phyloP scores from a whole-genome alignment of 1,140 invertebrate species.

The Anastrepha ludens region DNA sequence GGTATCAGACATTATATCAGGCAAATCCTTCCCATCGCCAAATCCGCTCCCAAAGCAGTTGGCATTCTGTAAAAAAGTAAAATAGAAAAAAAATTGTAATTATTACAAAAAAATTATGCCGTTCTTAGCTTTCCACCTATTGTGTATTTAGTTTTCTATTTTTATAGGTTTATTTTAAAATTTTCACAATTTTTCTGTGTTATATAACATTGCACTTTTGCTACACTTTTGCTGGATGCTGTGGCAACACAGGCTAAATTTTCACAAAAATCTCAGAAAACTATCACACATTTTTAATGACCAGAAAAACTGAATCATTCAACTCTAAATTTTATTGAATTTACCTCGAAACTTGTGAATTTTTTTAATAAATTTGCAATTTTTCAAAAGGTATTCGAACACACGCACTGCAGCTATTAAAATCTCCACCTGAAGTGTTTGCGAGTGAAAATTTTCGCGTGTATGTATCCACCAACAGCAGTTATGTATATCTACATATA shows the following conservation, averaged over 20 bases:
- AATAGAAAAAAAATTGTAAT: not conserved
- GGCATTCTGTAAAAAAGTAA: slow-evolving; percentile 65
- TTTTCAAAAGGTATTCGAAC: slow-evolving; percentile 69
- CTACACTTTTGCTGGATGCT: not conserved
- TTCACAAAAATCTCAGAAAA: not conserved
- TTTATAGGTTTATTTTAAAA: not conserved
- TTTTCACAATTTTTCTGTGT: slow-evolving; percentile 13
- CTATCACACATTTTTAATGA: not conserved
- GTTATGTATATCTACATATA: not conserved
- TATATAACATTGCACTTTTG: not conserved
- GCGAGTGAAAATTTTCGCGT: slow-evolving; percentile 53
- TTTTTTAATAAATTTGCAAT: slow-evolving; percentile 74
- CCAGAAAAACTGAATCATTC: not conserved
- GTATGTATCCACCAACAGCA: slow-evolving; percentile 28
- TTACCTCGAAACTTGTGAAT: slow-evolving; percentile 74
- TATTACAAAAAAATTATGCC: too few relatives aligned
- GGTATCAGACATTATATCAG: slow-evolving; percentile 74
- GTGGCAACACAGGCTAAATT: not conserved
- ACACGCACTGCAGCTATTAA: slow-evolving; percentile 69
- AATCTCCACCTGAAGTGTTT: slow-evolving; percentile 70
- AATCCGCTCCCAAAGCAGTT: slow-evolving; percentile 73
- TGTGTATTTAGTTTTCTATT: too few relatives aligned
- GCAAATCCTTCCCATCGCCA: slow-evolving; percentile 73
- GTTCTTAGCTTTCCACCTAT: too few relatives aligned
- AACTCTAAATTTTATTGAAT: not conserved